Percentiles rank a stretch among this genome's conserved stretches.
Conservation (phyloP, 2,888 invertebrate genomes). For the Amaurobius ferox region DNA sequence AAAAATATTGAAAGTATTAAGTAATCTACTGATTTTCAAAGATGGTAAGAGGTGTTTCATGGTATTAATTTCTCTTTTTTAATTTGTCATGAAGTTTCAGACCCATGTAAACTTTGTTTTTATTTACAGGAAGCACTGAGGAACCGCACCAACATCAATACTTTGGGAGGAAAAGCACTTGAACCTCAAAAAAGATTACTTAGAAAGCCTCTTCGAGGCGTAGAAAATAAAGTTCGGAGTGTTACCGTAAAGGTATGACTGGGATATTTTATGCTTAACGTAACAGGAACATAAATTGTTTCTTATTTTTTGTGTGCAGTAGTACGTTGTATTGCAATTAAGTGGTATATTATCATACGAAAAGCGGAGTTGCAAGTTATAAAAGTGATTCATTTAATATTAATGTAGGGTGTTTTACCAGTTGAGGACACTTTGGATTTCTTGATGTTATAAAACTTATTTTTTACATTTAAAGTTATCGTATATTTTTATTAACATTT, state of each 20-base stretch:
- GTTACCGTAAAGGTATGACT: slow-evolving; percentile 33
- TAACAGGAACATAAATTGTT: no score
- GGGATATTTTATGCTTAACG: no score
- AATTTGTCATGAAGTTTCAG: background rate
- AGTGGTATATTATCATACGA: no score
- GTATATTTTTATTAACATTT: no score
- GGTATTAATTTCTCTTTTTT: background rate
- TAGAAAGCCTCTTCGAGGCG: slow-evolving; percentile 47
- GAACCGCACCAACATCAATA: slow-evolving; percentile 28
- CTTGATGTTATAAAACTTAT: no score
- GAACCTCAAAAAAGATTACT: slow-evolving; percentile 4
- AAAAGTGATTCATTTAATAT: no score
- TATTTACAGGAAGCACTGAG: slow-evolving; percentile 38
- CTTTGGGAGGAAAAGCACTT: slow-evolving; percentile 10
- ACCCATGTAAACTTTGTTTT: background rate
- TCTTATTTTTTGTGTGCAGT: no score
- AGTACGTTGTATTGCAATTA: no score
- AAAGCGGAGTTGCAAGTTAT: no score
- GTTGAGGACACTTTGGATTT: no score
- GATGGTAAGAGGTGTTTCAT: background rate
- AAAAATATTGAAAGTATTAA: background rate
- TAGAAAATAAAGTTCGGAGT: slow-evolving; percentile 42
- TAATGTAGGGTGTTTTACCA: no score
- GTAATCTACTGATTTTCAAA: background rate
- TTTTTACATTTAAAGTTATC: no score